These are phyloP conservation scores for Prietella phreatophila DNA, from an alignment of 2,113 vertebrate species.

Conservation along the genomic window DNA sequence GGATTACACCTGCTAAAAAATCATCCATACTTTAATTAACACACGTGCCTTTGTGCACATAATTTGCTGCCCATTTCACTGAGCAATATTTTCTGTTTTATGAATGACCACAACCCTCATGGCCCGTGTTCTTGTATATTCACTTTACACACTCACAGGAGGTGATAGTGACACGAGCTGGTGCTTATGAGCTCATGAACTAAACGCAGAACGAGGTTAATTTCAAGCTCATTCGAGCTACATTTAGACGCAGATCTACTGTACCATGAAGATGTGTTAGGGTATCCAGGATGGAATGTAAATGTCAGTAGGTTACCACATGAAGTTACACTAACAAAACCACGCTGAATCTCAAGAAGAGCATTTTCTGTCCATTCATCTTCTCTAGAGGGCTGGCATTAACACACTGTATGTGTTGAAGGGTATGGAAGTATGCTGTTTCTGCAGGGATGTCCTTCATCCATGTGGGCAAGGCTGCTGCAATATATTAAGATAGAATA, in stretches of 20 bases:
- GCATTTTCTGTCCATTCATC: constrained; percentile 22
- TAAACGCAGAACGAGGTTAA: constrained; percentile 47
- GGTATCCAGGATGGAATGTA: constrained; percentile 9
- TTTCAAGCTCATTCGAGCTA: constrained; percentile 57
- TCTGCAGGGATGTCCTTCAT: constrained; percentile 58
- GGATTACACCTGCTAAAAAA: constrained; percentile 60
- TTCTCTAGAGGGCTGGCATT: constrained; percentile 25
- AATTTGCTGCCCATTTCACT: constrained; percentile 53
- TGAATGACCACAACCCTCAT: constrained; percentile 6
- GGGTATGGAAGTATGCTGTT: constrained; percentile 53
- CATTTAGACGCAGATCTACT: constrained; percentile 59
- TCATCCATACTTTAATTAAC: constrained; percentile 54
- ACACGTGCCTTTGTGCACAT: constrained; percentile 31
- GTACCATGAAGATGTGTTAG: background rate
- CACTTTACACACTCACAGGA: constrained; percentile 62
- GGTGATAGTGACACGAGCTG: constrained; percentile 56
- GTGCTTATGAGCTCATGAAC: constrained; percentile 66
- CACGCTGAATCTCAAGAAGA: background rate
- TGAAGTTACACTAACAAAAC: constrained; percentile 20
- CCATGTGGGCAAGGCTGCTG: constrained; percentile 46
- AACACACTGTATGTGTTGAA: constrained; percentile 50
- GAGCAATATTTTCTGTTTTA: constrained; percentile 25
- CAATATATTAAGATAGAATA: constrained; percentile 63
- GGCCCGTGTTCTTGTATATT: background rate
- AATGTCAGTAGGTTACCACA: constrained; percentile 12